phyloP scores from a whole-genome alignment of 2,888 invertebrate genomes.

The Pantelozetes paolii region DNA sequence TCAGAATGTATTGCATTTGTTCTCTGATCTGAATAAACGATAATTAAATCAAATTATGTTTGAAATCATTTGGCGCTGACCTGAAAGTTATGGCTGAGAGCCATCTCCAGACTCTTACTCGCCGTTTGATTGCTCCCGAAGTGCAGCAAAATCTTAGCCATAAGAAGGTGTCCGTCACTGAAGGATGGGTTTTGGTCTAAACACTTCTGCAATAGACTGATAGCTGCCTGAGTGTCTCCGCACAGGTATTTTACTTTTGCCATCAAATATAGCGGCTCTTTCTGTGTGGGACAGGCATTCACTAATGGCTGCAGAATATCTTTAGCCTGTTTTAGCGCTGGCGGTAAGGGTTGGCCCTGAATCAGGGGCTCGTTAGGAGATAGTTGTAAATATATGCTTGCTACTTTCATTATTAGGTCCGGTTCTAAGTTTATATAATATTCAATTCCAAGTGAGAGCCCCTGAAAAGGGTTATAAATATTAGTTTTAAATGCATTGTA shows the following conservation, averaged over 20 bases:
- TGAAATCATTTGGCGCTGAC: constrained; percentile 51
- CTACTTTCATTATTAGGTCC: constrained; percentile 74
- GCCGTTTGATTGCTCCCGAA: constrained; percentile 66
- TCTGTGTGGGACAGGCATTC: constrained; percentile 76
- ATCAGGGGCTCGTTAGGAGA: constrained; percentile 62
- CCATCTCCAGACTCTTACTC: constrained; percentile 78
- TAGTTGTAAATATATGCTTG: constrained; percentile 69
- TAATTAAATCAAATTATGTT: too few relatives aligned
- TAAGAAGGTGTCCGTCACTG: constrained; percentile 46
- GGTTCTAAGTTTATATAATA: constrained; percentile 76
- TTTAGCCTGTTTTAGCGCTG: constrained; percentile 60
- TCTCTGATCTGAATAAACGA: constrained; percentile 75
- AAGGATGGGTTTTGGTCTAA: constrained; percentile 44
- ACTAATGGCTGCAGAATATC: constrained; percentile 67
- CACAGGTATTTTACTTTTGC: constrained; percentile 75
- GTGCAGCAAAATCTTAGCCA: constrained; percentile 65
- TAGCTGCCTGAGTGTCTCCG: constrained; percentile 66
- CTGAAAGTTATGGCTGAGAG: constrained; percentile 85
- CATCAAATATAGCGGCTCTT: constrained; percentile 60
- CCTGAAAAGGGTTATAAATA: too few relatives aligned
- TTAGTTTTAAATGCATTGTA: too few relatives aligned
- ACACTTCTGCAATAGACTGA: constrained; percentile 63
- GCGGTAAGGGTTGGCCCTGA: constrained; percentile 56
- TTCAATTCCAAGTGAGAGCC: constrained; percentile 66
- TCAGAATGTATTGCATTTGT: constrained; percentile 81